A percentile compares a stretch with the other conserved stretches of the same genome.
phyloP scores from a whole-genome alignment of 2,888 invertebrate genomes.

The Diploptera punctata region DNA sequence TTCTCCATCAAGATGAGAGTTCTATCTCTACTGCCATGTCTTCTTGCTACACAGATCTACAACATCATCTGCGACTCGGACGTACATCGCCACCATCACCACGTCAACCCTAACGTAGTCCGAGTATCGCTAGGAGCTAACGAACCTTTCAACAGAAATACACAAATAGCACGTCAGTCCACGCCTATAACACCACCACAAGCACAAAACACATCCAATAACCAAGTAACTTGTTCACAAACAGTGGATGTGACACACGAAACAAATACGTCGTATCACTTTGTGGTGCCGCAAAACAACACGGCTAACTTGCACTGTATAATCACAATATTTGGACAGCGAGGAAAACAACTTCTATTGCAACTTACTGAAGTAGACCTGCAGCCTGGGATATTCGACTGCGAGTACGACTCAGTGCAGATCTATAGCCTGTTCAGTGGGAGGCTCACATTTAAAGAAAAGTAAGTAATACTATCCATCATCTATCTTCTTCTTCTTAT shows the following conservation, averaged over 20 bases:
- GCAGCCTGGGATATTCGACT: slow-evolving; percentile 17
- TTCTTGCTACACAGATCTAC: too few species aligned
- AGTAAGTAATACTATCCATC: too few species aligned
- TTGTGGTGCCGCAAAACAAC: not conserved
- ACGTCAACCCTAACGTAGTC: too few species aligned
- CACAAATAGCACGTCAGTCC: not conserved
- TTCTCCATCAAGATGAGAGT: too few species aligned
- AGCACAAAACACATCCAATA: not conserved
- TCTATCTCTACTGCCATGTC: too few species aligned
- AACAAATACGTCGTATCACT: not conserved
- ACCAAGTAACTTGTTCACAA: not conserved
- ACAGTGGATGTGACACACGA: not conserved
- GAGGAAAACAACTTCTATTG: not conserved
- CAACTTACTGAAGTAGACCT: slow-evolving; percentile 8
- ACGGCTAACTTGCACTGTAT: slow-evolving; percentile 6
- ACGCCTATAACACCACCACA: not conserved
- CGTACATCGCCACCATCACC: too few species aligned
- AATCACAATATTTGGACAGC: slow-evolving; percentile 12
- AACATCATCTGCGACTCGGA: too few species aligned
- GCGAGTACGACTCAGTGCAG: slow-evolving; percentile 12
- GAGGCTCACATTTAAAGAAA: not conserved
- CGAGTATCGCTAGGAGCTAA: not conserved
- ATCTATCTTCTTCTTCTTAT: too few species aligned
- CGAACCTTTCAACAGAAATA: not conserved
- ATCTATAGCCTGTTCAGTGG: slow-evolving; percentile 13